Evolutionary conservation across 2,797 vertebrate species (phyloP).

Genomic region (Phoebastria nigripes): DNA sequence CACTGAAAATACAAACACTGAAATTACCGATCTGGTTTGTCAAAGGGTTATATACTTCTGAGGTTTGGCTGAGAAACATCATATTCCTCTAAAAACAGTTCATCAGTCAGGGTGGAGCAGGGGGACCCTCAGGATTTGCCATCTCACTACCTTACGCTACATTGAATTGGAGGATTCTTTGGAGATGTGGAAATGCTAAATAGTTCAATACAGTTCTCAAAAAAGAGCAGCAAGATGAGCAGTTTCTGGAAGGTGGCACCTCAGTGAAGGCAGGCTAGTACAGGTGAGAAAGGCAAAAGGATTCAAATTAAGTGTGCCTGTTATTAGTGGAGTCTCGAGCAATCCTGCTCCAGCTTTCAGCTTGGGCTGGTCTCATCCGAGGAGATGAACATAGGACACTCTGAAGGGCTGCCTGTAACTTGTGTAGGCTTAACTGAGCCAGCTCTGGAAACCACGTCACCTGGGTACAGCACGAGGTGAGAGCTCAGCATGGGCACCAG

Average conservation of each 20-base stretch:
- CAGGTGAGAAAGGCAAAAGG: neutral
- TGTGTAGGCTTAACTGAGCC: neutral
- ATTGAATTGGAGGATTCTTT: neutral
- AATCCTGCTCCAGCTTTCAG: neutral
- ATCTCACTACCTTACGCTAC: neutral
- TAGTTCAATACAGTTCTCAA: neutral
- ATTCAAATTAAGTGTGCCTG: too few relatives aligned
- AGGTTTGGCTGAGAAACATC: neutral
- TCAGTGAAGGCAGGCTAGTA: too few relatives aligned
- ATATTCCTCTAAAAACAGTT: neutral
- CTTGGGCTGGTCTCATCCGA: neutral
- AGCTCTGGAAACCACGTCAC: neutral
- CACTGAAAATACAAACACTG: too few relatives aligned
- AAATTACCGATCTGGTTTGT: neutral
- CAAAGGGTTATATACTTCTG: neutral
- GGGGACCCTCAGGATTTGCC: neutral
- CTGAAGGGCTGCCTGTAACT: too few relatives aligned
- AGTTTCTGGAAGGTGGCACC: neutral
- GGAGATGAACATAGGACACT: neutral
- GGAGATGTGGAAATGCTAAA: neutral
- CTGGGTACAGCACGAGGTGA: accelerated
- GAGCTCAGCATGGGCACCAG: neutral
- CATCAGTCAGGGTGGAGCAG: neutral
- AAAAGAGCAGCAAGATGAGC: neutral
- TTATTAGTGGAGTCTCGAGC: neutral